A percentile compares a stretch with the other conserved stretches of the same genome.
Evolutionary conservation across 2,113 vertebrate species (phyloP).

Genomic region (Heliornis fulica): DNA sequence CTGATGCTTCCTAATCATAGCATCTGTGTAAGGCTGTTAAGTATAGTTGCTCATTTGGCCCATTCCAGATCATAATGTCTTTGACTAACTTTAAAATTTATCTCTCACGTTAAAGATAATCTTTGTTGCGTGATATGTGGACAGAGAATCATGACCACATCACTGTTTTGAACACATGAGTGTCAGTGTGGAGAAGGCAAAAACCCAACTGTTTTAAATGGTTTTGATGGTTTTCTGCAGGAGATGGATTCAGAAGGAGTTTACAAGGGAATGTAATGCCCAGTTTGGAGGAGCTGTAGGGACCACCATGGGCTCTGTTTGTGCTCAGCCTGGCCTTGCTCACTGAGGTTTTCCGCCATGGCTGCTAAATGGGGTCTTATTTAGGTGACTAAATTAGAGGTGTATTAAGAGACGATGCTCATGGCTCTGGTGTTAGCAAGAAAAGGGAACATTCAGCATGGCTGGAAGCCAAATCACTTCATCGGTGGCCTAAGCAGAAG

Average conservation of each 20-base stretch:
- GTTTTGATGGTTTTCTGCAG: background rate
- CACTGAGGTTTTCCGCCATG: background rate
- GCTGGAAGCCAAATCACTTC: background rate
- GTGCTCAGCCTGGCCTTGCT: background rate
- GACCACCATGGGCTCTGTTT: background rate
- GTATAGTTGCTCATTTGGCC: background rate
- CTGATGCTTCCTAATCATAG: background rate
- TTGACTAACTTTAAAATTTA: background rate
- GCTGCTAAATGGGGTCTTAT: background rate
- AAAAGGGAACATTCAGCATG: rapidly evolving
- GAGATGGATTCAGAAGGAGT: background rate
- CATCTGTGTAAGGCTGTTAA: background rate
- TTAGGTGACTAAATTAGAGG: constrained; percentile 40
- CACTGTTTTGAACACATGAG: background rate
- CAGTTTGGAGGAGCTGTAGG: background rate
- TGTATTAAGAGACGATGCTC: background rate
- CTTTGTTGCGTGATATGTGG: background rate
- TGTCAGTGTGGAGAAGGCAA: background rate
- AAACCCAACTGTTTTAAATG: background rate
- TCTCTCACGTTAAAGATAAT: background rate
- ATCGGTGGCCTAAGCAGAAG: background rate
- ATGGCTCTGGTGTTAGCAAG: background rate
- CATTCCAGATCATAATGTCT: background rate
- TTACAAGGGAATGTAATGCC: background rate
- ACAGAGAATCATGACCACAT: background rate